Conservation (phyloP, 2,113 vertebrate species). For the Clarias magur region DNA sequence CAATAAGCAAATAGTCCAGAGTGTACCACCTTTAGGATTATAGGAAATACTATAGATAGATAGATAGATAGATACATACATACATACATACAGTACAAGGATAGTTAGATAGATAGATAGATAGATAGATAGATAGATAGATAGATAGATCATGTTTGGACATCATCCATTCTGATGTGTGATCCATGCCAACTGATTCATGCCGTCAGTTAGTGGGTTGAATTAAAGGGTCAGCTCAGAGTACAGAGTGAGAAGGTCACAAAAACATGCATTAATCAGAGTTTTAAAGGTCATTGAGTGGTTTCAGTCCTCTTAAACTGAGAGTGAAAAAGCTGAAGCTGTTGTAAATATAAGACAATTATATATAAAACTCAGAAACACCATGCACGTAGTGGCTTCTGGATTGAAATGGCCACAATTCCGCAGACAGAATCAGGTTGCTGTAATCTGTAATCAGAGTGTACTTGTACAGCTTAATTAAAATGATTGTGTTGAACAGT, state of each 20-base stretch:
- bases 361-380: background rate
- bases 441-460: background rate
- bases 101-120: no score
- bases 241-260: background rate
- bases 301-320: background rate
- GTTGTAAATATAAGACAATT: background rate
- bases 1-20: no score
- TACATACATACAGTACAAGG: no score
- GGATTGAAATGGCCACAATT: background rate
- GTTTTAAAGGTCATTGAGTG: background rate
- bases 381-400: background rate
- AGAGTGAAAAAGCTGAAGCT: background rate
- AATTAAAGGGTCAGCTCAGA: constrained; percentile 5
- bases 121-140: no score
- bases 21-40: no score
- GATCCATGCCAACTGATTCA: constrained; percentile 2
- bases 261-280: background rate
- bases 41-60: no score
- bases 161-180: constrained; percentile 4
- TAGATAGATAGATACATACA: no score
- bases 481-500: background rate
- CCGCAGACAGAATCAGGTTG: background rate
- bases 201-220: background rate
- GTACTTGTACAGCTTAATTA: background rate
- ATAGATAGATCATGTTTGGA: constrained; percentile 1